Evolutionary conservation across 2,113 vertebrate genomes (phyloP), one percentile per base, ranked within the genome.

Genomic region (Lontra canadensis): DNA sequence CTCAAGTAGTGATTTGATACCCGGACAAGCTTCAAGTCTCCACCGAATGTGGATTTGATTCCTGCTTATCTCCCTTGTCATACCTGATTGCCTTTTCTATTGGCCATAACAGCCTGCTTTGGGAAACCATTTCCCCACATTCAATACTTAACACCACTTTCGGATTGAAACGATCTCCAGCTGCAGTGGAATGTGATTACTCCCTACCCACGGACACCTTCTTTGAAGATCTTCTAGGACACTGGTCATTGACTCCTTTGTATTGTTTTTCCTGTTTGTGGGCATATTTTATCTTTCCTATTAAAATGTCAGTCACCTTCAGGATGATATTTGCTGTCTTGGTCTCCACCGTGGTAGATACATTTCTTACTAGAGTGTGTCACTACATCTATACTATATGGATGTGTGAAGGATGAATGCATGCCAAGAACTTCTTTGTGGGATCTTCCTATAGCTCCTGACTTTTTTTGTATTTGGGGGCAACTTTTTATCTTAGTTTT

Each of bases 161-260:
- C 86, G 65, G 61, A 42, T 31, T 8, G 26, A 57, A 69, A 12
- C 63, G 44, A 92, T 49, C 81, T 80, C 88, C 69, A 44, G 36
- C 29, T 59, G 91, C 44, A 31, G 18, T 15, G 59, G 39, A 76
- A 65, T 2, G 11, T 2, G 13, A 23, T 69, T 29, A 47, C 25
- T 52, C 17, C n/a, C 47, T 61, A 31, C 0, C 18, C 57, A 26
- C 0, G 0, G 0, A 78, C 2, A 57, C 34, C 29, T 52, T 61
- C 42, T 83, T 47, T 82, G 12, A 74, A 82, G 74, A 13, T 78
- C 55, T 82, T 63, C 23, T 29, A 6, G 26, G 67, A 39, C 6
- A 34, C 3, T 15, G 42, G 21, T 18, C 49, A 31, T 4, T 42
- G 65, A 39, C 13, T 42, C 2, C 34, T 26, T 73, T 42, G 57